phyloP scores from a whole-genome alignment of 2,113 vertebrate species.

The Microcebus murinus region DNA sequence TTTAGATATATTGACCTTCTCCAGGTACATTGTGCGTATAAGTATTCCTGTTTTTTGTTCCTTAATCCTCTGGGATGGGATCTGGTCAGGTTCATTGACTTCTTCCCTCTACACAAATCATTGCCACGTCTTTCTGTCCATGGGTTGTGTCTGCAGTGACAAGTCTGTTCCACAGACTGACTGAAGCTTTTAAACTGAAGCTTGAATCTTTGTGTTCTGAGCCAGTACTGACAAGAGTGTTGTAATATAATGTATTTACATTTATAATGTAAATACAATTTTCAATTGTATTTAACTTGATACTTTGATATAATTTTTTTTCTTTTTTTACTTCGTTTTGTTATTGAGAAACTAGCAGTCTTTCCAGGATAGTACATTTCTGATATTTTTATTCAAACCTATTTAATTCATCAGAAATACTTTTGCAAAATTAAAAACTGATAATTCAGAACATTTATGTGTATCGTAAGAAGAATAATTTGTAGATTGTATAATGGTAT shows the following conservation, averaged over 20 bases:
- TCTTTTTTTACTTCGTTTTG: conserved; percentile 4
- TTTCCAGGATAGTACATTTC: background rate
- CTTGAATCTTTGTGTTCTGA: background rate
- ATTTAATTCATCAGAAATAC: conserved; percentile 12
- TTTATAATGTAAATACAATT: too few relatives aligned
- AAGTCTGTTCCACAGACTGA: background rate
- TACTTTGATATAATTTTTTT: background rate
- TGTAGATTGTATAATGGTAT: background rate
- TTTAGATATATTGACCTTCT: background rate
- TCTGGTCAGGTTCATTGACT: background rate
- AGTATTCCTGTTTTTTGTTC: background rate
- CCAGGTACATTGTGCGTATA: background rate
- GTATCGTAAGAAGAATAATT: background rate
- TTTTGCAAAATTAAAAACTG: conserved; percentile 17
- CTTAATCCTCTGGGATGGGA: background rate
- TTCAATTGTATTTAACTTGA: background rate
- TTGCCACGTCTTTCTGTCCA: background rate
- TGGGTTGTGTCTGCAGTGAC: background rate
- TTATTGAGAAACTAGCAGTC: background rate
- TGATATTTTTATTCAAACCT: background rate
- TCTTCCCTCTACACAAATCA: background rate
- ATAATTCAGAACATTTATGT: background rate
- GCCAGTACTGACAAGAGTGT: background rate
- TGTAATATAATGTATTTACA: background rate
- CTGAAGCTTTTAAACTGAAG: background rate